Evolutionary conservation across 2,797 vertebrate genomes (phyloP).

Genomic region (Rhinichthys osculus): DNA sequence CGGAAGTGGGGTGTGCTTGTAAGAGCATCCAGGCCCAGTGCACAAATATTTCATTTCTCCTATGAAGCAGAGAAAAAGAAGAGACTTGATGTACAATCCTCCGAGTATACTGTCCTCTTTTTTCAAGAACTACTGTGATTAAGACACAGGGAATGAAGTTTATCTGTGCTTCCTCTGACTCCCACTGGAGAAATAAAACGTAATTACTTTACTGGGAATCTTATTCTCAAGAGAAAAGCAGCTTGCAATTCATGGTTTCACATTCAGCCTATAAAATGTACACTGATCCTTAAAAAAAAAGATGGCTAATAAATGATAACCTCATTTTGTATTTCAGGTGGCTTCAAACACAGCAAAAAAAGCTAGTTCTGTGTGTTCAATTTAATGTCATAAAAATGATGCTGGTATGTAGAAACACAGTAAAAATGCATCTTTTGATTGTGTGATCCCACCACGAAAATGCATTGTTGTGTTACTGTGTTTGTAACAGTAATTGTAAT

Average conservation of each 20-base stretch:
- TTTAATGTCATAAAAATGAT: not conserved
- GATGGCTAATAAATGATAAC: not conserved
- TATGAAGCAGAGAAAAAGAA: slow-evolving; percentile 66
- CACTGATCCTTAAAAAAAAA: not conserved
- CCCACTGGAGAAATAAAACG: slow-evolving; percentile 48
- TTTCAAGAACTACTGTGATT: slow-evolving; percentile 56
- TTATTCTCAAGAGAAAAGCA: slow-evolving; percentile 36
- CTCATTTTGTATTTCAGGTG: slow-evolving; percentile 4
- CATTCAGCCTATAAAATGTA: not conserved
- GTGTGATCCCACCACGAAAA: not conserved
- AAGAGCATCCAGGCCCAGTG: slow-evolving; percentile 77
- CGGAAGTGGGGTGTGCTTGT: slow-evolving; percentile 74
- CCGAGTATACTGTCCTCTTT: slow-evolving; percentile 50
- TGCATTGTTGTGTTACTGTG: not conserved
- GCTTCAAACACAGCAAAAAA: not conserved
- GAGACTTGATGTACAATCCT: slow-evolving; percentile 17
- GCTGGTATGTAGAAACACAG: not conserved
- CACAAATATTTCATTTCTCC: slow-evolving; percentile 78
- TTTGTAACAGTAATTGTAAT: not conserved
- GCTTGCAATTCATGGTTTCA: not conserved
- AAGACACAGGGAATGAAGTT: slow-evolving; percentile 56
- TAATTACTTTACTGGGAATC: slow-evolving; percentile 60
- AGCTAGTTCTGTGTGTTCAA: not conserved
- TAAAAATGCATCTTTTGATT: not conserved
- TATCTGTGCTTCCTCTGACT: slow-evolving; percentile 30